Conservation (phyloP, 2,797 vertebrate genomes). For the Helarctos malayanus region DNA sequence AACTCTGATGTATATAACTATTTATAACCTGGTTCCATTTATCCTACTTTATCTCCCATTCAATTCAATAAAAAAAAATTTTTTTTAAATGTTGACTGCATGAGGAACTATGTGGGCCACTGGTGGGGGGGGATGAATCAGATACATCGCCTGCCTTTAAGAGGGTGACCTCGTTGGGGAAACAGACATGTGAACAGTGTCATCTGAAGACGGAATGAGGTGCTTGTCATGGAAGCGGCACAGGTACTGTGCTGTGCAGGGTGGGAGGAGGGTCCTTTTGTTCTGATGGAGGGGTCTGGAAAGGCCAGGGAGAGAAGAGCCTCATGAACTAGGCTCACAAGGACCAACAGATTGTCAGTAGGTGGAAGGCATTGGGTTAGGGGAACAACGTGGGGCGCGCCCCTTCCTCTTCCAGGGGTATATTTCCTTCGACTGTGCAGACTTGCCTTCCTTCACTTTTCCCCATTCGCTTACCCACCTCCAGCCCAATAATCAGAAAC, state of each 20-base stretch:
- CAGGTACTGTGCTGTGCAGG: background rate
- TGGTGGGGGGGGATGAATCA: background rate
- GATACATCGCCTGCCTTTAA: background rate
- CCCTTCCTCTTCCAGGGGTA: background rate
- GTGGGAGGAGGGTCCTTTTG: background rate
- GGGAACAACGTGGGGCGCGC: background rate
- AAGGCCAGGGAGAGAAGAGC: background rate
- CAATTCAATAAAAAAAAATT: background rate
- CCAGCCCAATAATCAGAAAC: background rate
- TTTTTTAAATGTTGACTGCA: background rate
- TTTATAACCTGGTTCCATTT: slow-evolving; percentile 44
- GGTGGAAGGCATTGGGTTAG: background rate
- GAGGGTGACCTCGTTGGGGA: background rate
- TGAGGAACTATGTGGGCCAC: background rate
- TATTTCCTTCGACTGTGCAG: background rate
- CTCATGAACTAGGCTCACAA: background rate
- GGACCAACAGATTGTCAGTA: background rate
- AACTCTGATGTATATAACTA: background rate
- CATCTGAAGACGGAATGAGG: background rate
- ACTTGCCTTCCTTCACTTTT: slow-evolving; percentile 2
- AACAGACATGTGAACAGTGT: background rate
- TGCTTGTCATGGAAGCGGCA: background rate
- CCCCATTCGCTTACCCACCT: background rate
- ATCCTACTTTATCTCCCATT: slow-evolving; percentile 34
- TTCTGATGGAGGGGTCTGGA: background rate